Conservation (phyloP, 2,113 vertebrate genomes). For the Rhea americana region DNA sequence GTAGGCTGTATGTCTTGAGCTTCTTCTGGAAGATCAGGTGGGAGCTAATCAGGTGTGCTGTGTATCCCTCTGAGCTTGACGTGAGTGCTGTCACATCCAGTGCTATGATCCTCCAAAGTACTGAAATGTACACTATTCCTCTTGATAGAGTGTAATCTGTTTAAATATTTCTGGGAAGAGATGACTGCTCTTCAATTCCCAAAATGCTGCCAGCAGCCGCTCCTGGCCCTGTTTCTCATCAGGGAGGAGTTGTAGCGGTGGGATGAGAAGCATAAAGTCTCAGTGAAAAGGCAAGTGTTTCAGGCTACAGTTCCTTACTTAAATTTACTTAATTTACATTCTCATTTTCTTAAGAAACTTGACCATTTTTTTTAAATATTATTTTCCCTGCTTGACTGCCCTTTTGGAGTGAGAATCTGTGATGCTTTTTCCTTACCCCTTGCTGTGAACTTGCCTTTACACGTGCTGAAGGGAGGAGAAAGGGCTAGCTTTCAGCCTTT, state of each 20-base stretch:
- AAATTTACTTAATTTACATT: neutral
- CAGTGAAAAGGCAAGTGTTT: neutral
- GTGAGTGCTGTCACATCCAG: too few relatives aligned
- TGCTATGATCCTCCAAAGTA: neutral
- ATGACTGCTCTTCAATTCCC: neutral
- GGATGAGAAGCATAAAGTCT: neutral
- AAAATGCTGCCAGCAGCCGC: neutral
- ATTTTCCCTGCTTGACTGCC: neutral
- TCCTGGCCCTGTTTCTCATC: neutral
- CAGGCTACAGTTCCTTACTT: neutral
- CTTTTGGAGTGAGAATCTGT: neutral
- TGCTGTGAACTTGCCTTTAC: neutral
- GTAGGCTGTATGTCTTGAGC: neutral
- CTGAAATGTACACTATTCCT: neutral
- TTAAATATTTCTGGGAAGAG: neutral
- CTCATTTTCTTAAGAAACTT: neutral
- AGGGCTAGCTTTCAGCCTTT: neutral
- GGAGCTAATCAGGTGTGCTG: accelerated
- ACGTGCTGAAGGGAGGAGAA: neutral
- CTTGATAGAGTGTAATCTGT: neutral
- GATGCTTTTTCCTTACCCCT: neutral
- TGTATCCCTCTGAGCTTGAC: neutral
- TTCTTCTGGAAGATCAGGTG: neutral
- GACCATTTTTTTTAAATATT: neutral
- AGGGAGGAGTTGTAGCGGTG: neutral